phyloP scores from a whole-genome alignment of 1,140 invertebrate genomes.

The Homarus americanus region DNA sequence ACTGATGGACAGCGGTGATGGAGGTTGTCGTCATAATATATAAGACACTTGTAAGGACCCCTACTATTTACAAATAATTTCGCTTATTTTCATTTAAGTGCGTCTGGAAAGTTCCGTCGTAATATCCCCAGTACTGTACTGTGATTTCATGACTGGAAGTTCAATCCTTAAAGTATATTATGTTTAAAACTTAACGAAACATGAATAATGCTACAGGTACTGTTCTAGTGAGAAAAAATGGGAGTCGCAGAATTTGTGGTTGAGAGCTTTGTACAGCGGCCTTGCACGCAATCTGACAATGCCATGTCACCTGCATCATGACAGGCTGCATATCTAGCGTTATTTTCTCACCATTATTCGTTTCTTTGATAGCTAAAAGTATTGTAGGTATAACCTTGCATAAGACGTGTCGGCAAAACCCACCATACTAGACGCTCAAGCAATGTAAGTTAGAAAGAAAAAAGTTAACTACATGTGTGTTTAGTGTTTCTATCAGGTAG shows the following conservation, averaged over 20 bases:
- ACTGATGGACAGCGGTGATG: neutral
- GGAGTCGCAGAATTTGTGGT: neutral
- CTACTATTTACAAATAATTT: neutral
- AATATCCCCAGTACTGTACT: neutral
- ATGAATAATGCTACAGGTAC: neutral
- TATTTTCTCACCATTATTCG: neutral
- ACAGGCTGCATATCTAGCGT: neutral
- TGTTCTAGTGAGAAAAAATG: neutral
- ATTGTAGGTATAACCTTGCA: neutral
- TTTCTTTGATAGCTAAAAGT: neutral
- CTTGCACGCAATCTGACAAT: neutral
- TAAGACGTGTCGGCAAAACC: neutral
- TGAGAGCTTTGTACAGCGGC: neutral
- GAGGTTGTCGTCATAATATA: no score
- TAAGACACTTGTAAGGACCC: no score
- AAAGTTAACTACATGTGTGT: neutral
- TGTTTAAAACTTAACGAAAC: neutral
- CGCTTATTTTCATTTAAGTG: neutral
- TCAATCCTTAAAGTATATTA: neutral
- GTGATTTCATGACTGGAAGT: no score
- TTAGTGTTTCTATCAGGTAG: neutral
- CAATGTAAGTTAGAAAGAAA: no score
- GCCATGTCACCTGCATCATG: neutral
- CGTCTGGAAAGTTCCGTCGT: neutral
- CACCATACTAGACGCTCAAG: neutral